Evolutionary conservation across 2,797 vertebrate species (phyloP).

Genomic region (Chromis chromis): DNA sequence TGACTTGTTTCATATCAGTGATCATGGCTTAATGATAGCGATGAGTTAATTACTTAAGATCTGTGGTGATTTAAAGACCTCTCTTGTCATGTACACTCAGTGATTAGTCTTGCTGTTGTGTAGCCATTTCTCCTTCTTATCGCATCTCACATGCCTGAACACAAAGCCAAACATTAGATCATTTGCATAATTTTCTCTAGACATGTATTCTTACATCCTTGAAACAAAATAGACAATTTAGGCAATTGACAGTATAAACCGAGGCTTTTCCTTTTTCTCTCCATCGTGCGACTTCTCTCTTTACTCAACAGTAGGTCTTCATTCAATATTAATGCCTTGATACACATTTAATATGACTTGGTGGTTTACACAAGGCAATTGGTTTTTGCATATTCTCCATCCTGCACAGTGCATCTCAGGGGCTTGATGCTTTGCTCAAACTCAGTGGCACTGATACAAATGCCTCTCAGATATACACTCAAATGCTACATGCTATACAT

Average conservation of each 20-base stretch:
- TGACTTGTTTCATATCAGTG: slow-evolving; percentile 66
- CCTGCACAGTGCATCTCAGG: background rate
- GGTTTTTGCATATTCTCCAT: slow-evolving; percentile 10
- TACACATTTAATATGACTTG: slow-evolving; percentile 18
- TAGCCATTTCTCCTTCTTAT: slow-evolving; percentile 37
- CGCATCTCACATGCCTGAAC: slow-evolving; percentile 46
- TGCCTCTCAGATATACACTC: background rate
- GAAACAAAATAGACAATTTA: slow-evolving; percentile 20
- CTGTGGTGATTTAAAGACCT: slow-evolving; percentile 64
- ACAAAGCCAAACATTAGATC: slow-evolving; percentile 46
- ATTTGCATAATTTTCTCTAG: slow-evolving; percentile 43
- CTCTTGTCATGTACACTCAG: slow-evolving; percentile 40
- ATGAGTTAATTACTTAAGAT: slow-evolving; percentile 73
- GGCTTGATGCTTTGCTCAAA: background rate
- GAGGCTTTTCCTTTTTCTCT: slow-evolving; percentile 2
- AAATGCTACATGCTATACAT: background rate
- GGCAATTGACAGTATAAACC: slow-evolving; percentile 6
- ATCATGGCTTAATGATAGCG: slow-evolving; percentile 66
- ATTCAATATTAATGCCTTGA: slow-evolving; percentile 26
- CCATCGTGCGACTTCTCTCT: background rate
- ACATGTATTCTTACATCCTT: slow-evolving; percentile 19
- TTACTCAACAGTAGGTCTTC: slow-evolving; percentile 6
- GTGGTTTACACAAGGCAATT: slow-evolving; percentile 12
- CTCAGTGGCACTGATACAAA: background rate
- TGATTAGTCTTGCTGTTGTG: slow-evolving; percentile 56